Base-by-base conservation (phyloP, 2,888 invertebrate genomes). In the Slavum lentiscoides region DNA sequence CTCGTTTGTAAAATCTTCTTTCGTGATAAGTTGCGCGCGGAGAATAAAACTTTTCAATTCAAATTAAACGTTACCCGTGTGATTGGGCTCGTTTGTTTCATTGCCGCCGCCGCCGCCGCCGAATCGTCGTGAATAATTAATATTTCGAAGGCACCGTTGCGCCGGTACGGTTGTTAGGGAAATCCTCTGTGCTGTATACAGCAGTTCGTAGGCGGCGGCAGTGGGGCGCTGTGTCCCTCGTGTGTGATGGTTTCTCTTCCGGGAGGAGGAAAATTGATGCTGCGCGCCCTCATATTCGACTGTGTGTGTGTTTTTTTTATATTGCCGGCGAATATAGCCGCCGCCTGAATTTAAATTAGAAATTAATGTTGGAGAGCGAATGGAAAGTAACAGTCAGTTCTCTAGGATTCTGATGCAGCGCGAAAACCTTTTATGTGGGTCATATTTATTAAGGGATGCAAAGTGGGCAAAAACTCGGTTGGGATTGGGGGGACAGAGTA, bases 371-470 rank as follows among this genome's bases (percentile, higher is more conserved):
- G 53, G 70, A 80, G 62, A 72, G 70, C 72, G 58, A 80, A 64
- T 62, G 53, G 62, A 80, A 64, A 58, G 64, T 55, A 30, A 30
- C 30, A 30, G 30, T 4, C 30, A 30, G 30, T 30, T 30, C 30
- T 77, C 43, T 70, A 62, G 62, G 39, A 77, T 77, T 64, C 62
- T 39, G 49, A 1, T 15, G 61, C 23, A 61, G 61, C 49, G 70
- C 8, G 9, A 7, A 23, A 66, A 66, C 64, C 15, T 72, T 72
- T 72, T 64, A 70, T 80, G 39, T 80, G 55, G 70, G 80, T 80
- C 70, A 80, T 72, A 80, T 80, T 77, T 77, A 77, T 77, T 77
- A 77, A 68, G 77, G 77, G 62, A 77, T 62, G 69, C 62, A 62
- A 62, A 77, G 23, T 62, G 55, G 62, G 69, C 7, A 69, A 53